These are phyloP conservation scores for Hirtodrosophila trivittata DNA, from an alignment of 2,888 invertebrate species.

Conservation along the genomic window DNA sequence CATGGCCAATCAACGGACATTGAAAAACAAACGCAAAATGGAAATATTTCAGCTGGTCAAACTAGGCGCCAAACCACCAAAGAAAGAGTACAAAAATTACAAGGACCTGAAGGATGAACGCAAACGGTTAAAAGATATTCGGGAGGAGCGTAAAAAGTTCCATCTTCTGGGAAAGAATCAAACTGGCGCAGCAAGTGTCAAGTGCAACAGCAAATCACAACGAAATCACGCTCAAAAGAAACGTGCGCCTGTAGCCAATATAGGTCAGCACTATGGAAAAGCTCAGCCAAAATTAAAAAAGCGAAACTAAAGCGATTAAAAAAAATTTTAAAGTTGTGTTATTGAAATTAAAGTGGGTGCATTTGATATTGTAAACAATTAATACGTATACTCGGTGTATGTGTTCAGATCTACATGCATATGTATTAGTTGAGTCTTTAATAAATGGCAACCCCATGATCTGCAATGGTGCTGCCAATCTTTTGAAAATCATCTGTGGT, in stretches of 20 bases:
- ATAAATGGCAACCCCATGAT: slow-evolving; percentile 30
- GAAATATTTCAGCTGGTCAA: slow-evolving; percentile 90
- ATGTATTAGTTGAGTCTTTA: slow-evolving; percentile 1
- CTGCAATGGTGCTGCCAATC: slow-evolving; percentile 40
- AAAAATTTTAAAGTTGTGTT: background rate
- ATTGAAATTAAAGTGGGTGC: too few species aligned
- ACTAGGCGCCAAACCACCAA: slow-evolving; percentile 92
- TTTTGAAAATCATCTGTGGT: slow-evolving; percentile 41
- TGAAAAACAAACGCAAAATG: slow-evolving; percentile 90
- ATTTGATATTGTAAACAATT: slow-evolving; percentile 33
- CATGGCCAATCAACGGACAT: slow-evolving; percentile 88
- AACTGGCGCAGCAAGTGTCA: slow-evolving; percentile 85
- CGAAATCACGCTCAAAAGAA: slow-evolving; percentile 83
- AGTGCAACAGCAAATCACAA: slow-evolving; percentile 83
- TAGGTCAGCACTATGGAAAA: slow-evolving; percentile 82
- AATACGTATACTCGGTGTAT: background rate
- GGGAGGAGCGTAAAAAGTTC: slow-evolving; percentile 84
- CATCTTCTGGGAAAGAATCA: slow-evolving; percentile 86
- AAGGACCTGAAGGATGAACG: slow-evolving; percentile 88
- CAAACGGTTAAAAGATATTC: slow-evolving; percentile 85
- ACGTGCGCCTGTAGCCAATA: slow-evolving; percentile 84
- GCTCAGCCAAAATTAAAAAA: slow-evolving; percentile 79
- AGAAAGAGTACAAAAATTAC: slow-evolving; percentile 89
- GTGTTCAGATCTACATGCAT: background rate
- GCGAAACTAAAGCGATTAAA: slow-evolving; percentile 49